These are phyloP conservation scores for Drosophila subobscura DNA, from an alignment of 1,140 invertebrate genomes.

Conservation along the genomic window DNA sequence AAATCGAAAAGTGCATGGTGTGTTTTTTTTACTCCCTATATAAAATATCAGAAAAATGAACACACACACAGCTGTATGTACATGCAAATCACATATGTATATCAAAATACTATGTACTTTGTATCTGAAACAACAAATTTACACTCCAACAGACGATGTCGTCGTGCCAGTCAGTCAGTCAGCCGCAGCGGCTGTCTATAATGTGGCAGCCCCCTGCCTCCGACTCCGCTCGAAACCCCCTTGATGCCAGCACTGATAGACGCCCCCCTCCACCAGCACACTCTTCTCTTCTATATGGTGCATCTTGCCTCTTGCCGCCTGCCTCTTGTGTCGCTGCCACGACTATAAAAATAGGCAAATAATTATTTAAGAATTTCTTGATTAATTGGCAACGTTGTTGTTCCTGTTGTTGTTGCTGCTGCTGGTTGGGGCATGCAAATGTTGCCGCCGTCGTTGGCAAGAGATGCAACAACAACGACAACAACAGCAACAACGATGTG, in stretches of 20 bases:
- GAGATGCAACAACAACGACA: background rate
- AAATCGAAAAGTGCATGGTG: constrained; percentile 76
- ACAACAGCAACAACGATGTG: background rate
- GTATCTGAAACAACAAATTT: constrained; percentile 70
- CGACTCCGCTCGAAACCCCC: background rate
- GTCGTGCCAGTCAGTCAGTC: constrained; percentile 78
- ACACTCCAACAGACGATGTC: constrained; percentile 76
- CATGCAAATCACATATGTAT: constrained; percentile 21
- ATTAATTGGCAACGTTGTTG: constrained; percentile 77
- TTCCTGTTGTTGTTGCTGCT: constrained; percentile 27
- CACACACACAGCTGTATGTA: constrained; percentile 19
- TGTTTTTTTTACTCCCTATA: constrained; percentile 29
- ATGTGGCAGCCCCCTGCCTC: constrained; percentile 39
- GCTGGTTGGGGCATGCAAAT: constrained; percentile 57
- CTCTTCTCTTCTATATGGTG: constrained; percentile 3
- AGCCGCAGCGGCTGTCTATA: constrained; percentile 65
- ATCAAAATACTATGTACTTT: constrained; percentile 40
- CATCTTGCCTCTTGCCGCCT: constrained; percentile 18
- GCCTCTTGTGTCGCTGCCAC: no score
- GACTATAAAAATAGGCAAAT: constrained; percentile 81
- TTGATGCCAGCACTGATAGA: no score
- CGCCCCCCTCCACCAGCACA: background rate
- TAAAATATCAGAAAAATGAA: constrained; percentile 45
- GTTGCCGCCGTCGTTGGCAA: constrained; percentile 54
- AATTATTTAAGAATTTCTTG: constrained; percentile 83